Evolutionary conservation across 1,140 invertebrate species (phyloP).

Genomic region (Temnothorax longispinosus): DNA sequence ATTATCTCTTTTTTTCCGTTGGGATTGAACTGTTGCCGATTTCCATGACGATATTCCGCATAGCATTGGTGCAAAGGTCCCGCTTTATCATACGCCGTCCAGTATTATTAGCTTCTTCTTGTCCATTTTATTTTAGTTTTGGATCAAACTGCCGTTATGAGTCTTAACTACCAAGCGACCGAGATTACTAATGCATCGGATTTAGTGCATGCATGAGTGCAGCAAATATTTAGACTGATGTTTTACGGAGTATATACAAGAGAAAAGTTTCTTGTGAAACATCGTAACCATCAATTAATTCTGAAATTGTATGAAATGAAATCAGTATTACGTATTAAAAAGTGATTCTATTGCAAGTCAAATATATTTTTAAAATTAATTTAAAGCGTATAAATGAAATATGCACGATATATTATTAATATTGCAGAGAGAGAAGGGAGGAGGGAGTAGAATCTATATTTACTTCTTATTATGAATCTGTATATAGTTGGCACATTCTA

Average conservation of each 20-base stretch:
- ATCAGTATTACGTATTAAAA: not conserved
- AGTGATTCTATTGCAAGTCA: not conserved
- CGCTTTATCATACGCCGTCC: not conserved
- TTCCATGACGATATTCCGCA: not conserved
- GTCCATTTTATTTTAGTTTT: not conserved
- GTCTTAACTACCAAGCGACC: not conserved
- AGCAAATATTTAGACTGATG: not conserved
- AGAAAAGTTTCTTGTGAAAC: not conserved
- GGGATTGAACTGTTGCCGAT: not conserved
- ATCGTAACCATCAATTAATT: not conserved
- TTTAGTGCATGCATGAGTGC: not conserved
- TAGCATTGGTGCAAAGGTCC: not conserved
- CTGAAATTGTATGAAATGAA: not conserved
- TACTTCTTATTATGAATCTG: not conserved
- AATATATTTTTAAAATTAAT: slow-evolving; percentile 1
- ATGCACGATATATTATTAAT: not conserved
- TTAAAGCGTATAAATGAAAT: not conserved
- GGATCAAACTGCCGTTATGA: not conserved
- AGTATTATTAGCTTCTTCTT: not conserved
- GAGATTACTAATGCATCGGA: slow-evolving; percentile 15
- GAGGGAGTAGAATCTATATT: not conserved
- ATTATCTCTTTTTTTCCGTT: slow-evolving; percentile 1
- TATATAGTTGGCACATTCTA: too few species aligned
- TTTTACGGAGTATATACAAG: not conserved
- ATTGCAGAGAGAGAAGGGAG: not conserved